phyloP scores from a whole-genome alignment of 2,888 invertebrate genomes.

The Hyles lineata region DNA sequence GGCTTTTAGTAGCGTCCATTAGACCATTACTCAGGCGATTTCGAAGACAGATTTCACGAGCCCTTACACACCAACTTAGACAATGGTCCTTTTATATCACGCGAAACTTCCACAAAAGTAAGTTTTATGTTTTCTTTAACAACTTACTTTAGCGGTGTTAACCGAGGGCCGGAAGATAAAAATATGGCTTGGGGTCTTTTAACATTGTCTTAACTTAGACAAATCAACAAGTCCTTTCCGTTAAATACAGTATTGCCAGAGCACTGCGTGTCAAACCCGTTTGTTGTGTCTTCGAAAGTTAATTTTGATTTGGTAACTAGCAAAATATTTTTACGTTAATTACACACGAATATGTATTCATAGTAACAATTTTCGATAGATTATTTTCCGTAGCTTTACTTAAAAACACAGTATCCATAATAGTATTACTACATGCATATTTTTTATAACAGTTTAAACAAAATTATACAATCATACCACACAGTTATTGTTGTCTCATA shows the following conservation, averaged over 20 bases:
- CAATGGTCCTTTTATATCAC: constrained; percentile 10
- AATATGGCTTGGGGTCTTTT: neutral
- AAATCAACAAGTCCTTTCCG: neutral
- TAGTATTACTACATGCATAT: too few species aligned
- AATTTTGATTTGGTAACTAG: too few species aligned
- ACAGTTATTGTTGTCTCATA: too few species aligned
- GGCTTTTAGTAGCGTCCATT: constrained; percentile 4
- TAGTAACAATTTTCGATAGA: too few species aligned
- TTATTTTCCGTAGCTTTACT: too few species aligned
- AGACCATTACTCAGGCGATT: constrained; percentile 24
- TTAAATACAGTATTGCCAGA: neutral
- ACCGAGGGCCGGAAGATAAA: neutral
- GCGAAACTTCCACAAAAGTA: constrained; percentile 21
- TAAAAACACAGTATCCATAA: too few species aligned
- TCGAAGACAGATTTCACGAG: constrained; percentile 18
- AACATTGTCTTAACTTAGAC: neutral
- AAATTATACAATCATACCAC: too few species aligned
- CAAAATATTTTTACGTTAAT: too few species aligned
- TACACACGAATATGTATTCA: too few species aligned
- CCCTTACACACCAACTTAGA: constrained; percentile 1
- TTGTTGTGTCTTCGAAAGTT: too few species aligned
- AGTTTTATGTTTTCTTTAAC: constrained; percentile 40
- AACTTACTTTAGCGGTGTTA: constrained; percentile 33
- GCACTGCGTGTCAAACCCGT: too few species aligned
- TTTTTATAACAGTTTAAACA: too few species aligned